A percentile compares a stretch with the other conserved stretches of the same genome.
phyloP scores from a whole-genome alignment of 1,140 invertebrate species.

The Amyelois transitella region DNA sequence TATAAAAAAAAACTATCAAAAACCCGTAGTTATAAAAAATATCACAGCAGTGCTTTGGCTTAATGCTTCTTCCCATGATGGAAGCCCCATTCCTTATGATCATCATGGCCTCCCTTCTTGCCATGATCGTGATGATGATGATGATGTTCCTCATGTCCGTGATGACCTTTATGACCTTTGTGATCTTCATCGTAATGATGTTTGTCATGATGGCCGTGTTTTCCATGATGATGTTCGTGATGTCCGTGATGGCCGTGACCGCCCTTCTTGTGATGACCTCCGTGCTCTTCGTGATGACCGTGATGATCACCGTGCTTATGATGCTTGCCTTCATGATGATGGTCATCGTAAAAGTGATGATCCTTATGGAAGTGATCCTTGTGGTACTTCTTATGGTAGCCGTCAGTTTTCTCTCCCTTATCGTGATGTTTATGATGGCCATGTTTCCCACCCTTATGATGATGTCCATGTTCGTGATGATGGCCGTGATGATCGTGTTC shows the following conservation, averaged over 20 bases:
- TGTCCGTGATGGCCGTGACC: constrained; percentile 54
- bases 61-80: constrained; percentile 64
- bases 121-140: constrained; percentile 56
- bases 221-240: constrained; percentile 55
- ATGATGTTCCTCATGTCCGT: constrained; percentile 62
- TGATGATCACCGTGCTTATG: constrained; percentile 62
- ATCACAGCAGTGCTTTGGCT: constrained; percentile 48
- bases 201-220: constrained; percentile 57
- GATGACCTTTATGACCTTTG: constrained; percentile 56
- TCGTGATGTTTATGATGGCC: constrained; percentile 61
- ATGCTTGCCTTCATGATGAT: constrained; percentile 60
- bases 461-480: constrained; percentile 60
- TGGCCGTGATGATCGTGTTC: constrained; percentile 59
- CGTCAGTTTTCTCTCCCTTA: constrained; percentile 58
- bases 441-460: constrained; percentile 62
- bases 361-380: constrained; percentile 66
- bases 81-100: constrained; percentile 63
- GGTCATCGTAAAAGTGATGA: constrained; percentile 64
- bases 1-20: constrained; percentile 21
- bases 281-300: constrained; percentile 52
- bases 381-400: constrained; percentile 66
- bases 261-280: constrained; percentile 58
- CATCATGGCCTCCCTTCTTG: constrained; percentile 56
- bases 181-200: constrained; percentile 58
- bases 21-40: constrained; percentile 28